Evolutionary conservation across 1,140 invertebrate genomes (phyloP), one percentile per base, ranked within the genome.

Genomic region (Brachionus rotundiformis): DNA sequence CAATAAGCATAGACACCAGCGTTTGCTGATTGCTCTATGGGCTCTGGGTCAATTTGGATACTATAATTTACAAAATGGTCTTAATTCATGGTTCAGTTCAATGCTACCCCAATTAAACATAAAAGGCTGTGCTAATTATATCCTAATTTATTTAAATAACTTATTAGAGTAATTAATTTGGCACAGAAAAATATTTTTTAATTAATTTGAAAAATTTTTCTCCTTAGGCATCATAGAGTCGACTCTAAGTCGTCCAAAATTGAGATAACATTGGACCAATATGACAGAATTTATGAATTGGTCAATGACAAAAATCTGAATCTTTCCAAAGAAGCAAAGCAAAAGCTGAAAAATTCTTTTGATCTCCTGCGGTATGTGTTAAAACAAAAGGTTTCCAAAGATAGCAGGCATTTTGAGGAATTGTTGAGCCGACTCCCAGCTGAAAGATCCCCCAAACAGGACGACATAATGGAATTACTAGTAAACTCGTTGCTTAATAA

Each of bases 1-100:
- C 11, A 73, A 73, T 13, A 73, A 44, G 29, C 68, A 73, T 3
- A 73, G 68, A 73, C 68, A 73, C 16, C 68, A 73, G 39, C 33
- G 68, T 23, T 41, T 41, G 19, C 36, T 73, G 29, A 44, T 73
- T 8, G 16, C 68, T 25, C 36, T 73, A 2, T 73, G 68, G 68
- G 68, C 68, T 3, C 13, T 73, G 68, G 68, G 23, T 44, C 68
- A 73, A 44, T 73, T 44, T 44, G 68, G 68, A 10, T 73, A 73
- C 41, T 73, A 73, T 11, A 73, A 44, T 73, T 44, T 73, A 25
- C 13, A 27, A 31, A 73, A 29, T 44, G 68, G 39, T 13, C 23
- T 73, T 25, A 73, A 47, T 25, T 25, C 44, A 5, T 73, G 68
- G 68, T 73, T 73, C 23, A 39, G 44, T 73, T 25, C 36, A 25